A percentile compares a stretch with the other conserved stretches of the same genome.
Conservation (phyloP, 2,113 vertebrate species). For the Thamnophis sirtalis region DNA sequence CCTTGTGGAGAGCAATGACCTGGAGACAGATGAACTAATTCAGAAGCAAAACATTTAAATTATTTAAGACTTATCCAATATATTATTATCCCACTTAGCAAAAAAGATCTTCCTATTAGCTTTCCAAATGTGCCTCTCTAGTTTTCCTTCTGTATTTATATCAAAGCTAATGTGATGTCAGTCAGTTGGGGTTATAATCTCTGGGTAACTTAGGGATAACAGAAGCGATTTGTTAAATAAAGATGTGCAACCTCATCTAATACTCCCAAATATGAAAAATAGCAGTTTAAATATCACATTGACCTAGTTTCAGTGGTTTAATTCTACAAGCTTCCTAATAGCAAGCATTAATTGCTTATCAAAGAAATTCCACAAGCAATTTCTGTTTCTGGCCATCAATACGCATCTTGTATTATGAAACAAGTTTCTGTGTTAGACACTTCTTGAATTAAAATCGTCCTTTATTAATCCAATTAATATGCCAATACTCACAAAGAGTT, state of each 20-base stretch:
- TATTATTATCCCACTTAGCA: background rate
- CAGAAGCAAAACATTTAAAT: background rate
- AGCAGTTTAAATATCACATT: background rate
- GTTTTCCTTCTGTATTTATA: background rate
- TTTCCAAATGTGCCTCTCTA: background rate
- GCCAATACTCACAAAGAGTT: background rate
- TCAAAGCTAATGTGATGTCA: background rate
- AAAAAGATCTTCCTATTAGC: background rate
- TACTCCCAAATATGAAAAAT: background rate
- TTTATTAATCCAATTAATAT: background rate
- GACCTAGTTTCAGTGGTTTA: background rate
- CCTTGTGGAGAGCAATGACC: background rate
- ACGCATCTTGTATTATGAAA: background rate
- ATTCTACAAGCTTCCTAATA: background rate
- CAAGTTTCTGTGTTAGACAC: background rate
- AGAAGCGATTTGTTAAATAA: background rate
- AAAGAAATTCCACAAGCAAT: background rate
- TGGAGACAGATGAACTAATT: background rate
- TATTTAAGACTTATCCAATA: background rate
- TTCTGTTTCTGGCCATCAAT: background rate
- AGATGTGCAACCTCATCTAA: background rate
- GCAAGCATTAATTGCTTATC: background rate
- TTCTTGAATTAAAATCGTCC: background rate
- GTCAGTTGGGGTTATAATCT: background rate
- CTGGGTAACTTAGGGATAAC: background rate